Percentiles rank a stretch among this genome's conserved stretches.
Conservation (phyloP, 2,797 vertebrate genomes). For the Zalophus californianus region DNA sequence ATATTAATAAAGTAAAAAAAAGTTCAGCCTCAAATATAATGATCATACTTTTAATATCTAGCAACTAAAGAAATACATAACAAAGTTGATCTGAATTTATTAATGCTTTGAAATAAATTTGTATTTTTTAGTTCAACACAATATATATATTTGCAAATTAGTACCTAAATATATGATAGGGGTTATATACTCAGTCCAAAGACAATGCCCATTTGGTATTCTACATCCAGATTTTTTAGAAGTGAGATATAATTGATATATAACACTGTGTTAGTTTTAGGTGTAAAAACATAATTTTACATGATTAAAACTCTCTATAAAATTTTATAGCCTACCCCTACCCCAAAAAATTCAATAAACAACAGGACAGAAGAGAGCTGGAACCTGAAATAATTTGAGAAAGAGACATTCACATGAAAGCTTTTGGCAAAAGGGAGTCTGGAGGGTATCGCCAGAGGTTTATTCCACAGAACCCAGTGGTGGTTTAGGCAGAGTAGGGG, state of each 20-base stretch:
- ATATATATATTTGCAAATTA: background rate
- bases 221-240: background rate
- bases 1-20: conserved; percentile 27
- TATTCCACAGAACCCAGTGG: background rate
- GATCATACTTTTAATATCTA: background rate
- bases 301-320: background rate
- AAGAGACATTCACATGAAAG: background rate
- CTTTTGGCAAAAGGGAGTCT: background rate
- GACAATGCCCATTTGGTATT: background rate
- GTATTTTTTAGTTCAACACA: background rate
- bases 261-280: background rate
- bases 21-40: background rate
- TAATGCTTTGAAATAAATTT: conserved; percentile 36
- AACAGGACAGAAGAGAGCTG: background rate
- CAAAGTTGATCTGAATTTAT: conserved; percentile 23
- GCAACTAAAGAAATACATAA: background rate
- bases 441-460: background rate
- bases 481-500: background rate
- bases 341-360: background rate
- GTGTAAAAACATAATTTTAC: background rate
- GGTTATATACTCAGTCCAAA: background rate
- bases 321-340: background rate
- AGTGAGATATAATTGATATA: background rate
- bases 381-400: background rate
- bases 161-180: background rate